phyloP scores from a whole-genome alignment of 1,140 invertebrate genomes.

The Acromyrmex echinatior region DNA sequence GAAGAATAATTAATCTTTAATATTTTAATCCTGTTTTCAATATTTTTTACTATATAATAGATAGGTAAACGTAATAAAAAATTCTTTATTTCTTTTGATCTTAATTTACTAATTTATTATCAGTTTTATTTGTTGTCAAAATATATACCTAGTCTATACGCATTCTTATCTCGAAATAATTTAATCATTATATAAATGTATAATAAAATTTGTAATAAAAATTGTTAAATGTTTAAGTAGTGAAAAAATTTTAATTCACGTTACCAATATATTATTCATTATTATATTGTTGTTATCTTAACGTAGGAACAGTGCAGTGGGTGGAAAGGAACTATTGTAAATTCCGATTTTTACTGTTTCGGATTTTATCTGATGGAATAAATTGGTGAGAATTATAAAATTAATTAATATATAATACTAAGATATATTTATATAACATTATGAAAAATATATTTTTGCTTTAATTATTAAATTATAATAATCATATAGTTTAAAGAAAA shows the following conservation, averaged over 20 bases:
- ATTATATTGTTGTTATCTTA: not conserved
- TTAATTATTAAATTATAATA: too few species aligned
- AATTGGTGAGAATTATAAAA: too few species aligned
- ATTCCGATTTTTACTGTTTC: too few species aligned
- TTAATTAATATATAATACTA: too few species aligned
- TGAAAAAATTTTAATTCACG: not conserved
- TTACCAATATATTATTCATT: not conserved
- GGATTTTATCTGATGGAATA: too few species aligned
- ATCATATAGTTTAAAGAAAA: too few species aligned
- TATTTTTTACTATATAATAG: conserved; percentile 7
- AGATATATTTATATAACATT: too few species aligned
- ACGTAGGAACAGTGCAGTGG: too few species aligned
- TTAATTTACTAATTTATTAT: not conserved
- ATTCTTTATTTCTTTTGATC: not conserved
- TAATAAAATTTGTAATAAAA: not conserved
- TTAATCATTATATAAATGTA: not conserved
- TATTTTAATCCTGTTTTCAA: not conserved
- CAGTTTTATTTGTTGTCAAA: not conserved
- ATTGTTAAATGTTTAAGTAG: not conserved
- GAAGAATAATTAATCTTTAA: not conserved
- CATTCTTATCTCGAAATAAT: not conserved
- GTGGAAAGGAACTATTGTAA: too few species aligned
- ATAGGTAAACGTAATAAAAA: not conserved
- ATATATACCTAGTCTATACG: not conserved
- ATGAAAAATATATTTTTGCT: too few species aligned